Evolutionary conservation across 2,113 vertebrate species (phyloP), one percentile per base, ranked within the genome.

Genomic region (Silurus meridionalis): DNA sequence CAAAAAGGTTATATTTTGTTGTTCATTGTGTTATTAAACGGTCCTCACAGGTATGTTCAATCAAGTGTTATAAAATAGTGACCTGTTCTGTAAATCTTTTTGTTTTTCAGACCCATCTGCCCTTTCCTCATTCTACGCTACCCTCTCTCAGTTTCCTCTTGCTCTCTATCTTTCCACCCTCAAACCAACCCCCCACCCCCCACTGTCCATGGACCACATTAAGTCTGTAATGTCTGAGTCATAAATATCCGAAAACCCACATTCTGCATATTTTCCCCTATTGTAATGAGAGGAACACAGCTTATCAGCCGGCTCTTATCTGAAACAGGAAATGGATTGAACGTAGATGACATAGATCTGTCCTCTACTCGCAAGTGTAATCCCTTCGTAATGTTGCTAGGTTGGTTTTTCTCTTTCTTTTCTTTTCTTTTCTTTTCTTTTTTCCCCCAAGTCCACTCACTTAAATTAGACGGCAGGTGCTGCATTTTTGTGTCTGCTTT

Each of bases 401-500:
- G 46, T 19, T 15, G 7, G 60, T 63, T 63, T 63, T n/a, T 63
- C 11, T 55, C 28, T 77, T 55, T 77, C 0, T 75, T 50, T 52
- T 37, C 37, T 37, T 37, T 37, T 37, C 37, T 37, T 37, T 77
- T 55, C 55, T 2, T 75, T 50, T 52, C 23, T 52, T 75, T 23
- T 53, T 48, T 7, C 4, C 21, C 88, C 85, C 93, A 93, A 96
- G 96, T 95, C 94, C 94, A 90, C 91, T 88, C 92, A 92, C 89
- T 91, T 95, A 94, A 97, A 95, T 96, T 95, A 95, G 91, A 93
- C 78, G 90, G 92, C 94, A 91, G 92, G 25, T 94, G 95, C 89
- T 95, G 95, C 97, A 97, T 61, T 97, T 96, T 98, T 97, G 95
- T 96, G 95, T 97, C 96, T 97, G 95, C 92, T 95, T 94, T 80